Conservation (phyloP, 2,888 invertebrate species). For the Yponomeuta evonymella region DNA sequence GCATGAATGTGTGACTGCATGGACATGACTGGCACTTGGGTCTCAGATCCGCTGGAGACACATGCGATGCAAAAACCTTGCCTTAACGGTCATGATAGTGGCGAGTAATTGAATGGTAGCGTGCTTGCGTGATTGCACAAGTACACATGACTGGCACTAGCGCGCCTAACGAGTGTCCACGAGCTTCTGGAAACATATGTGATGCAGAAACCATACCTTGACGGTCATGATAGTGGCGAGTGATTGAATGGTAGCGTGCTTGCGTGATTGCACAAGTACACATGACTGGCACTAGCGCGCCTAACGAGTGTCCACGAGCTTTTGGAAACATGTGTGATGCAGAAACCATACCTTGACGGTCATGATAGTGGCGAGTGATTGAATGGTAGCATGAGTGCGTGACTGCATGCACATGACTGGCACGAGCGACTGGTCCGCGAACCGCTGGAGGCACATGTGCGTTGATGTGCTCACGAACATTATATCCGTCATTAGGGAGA, state of each 20-base stretch:
- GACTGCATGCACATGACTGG: constrained; percentile 61
- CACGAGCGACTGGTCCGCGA: constrained; percentile 47
- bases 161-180: constrained; percentile 35
- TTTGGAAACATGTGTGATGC: constrained; percentile 34
- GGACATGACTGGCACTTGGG: constrained; percentile 54
- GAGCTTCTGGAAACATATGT: constrained; percentile 44
- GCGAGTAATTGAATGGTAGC: constrained; percentile 52
- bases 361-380: constrained; percentile 56
- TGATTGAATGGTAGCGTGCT: constrained; percentile 53
- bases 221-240: constrained; percentile 54
- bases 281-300: constrained; percentile 50
- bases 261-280: constrained; percentile 56
- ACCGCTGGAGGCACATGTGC: constrained; percentile 52
- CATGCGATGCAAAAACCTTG: constrained; percentile 26
- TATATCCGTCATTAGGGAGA: constrained; percentile 56
- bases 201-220: constrained; percentile 33
- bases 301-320: constrained; percentile 40
- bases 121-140: constrained; percentile 57
- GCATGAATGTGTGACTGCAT: constrained; percentile 59
- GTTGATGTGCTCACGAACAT: constrained; percentile 55
- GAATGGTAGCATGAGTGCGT: constrained; percentile 54
- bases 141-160: constrained; percentile 55
- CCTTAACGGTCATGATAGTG: constrained; percentile 52
- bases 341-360: constrained; percentile 42
- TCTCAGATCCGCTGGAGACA: constrained; percentile 50